Conservation (phyloP, 92 coral and sea anemone species). For the Phenganax subtilis region DNA sequence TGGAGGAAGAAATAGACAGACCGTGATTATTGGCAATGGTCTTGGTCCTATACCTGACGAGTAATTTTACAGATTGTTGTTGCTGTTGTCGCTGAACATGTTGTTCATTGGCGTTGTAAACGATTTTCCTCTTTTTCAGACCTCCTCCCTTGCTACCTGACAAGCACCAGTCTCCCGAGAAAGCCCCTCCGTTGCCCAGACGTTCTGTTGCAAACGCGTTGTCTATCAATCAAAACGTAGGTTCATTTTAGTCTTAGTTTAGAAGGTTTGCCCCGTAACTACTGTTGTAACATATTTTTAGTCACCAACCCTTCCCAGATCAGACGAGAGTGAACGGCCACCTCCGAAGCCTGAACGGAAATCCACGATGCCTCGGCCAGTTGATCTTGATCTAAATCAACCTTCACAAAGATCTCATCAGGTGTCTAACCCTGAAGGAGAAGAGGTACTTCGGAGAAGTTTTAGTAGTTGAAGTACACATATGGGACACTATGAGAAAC, state of each 20-base stretch:
- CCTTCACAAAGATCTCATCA: conserved; percentile 13
- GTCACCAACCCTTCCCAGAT: conserved; percentile 2
- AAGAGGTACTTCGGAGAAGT: neutral
- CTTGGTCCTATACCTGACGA: conserved; percentile 24
- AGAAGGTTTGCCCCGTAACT: neutral
- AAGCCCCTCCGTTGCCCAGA: conserved; percentile 31
- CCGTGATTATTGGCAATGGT: conserved; percentile 20
- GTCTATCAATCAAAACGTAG: neutral
- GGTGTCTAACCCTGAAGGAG: neutral
- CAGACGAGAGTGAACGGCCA: conserved; percentile 13
- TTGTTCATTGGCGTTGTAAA: neutral
- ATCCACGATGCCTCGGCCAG: conserved; percentile 37
- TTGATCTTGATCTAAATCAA: conserved; percentile 12
- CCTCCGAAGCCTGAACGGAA: conserved; percentile 39
- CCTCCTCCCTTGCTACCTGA: conserved; percentile 3
- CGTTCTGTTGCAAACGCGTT: neutral
- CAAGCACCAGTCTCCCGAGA: conserved; percentile 23
- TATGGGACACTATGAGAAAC: neutral
- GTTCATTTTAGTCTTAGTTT: neutral
- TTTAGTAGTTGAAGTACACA: neutral
- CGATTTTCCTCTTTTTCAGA: neutral
- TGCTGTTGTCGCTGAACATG: neutral
- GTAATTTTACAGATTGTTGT: conserved; percentile 6
- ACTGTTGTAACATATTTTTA: neutral
- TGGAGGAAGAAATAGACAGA: conserved; percentile 19